Evolutionary conservation across 2,888 invertebrate genomes (phyloP), one percentile per base, ranked within the genome.

Genomic region (Cheilosia pagana): DNA sequence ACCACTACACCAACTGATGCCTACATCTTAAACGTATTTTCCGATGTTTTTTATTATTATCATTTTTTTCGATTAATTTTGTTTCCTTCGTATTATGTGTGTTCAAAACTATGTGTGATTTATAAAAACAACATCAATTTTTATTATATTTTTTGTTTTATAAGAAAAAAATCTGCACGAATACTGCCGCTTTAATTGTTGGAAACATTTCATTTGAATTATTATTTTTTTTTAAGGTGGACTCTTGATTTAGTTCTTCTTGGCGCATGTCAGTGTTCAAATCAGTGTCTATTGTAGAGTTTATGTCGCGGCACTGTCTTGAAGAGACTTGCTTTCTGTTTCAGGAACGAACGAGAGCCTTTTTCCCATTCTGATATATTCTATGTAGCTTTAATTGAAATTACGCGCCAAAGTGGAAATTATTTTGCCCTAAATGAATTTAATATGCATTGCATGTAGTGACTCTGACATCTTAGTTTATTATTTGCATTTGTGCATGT

Each of bases 1-100:
- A 88, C 88, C 87, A 88, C 88, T 87, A 88, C 88, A 87, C 86
- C 87, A 87, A 87, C 87, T 88, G 87, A 88, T 87, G 81, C 87
- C 87, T 85, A 85, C 85, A 85, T 85, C 85, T 85, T 53, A 85
- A 81, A 79, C 87, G 74, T 78, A 65, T 78, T 81, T 81, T 83
- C 82, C 86, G 62, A 82, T 78, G 52, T 72, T 71, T 67, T 71
- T 48, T 62, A n/a, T 82, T 67, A 39, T 67, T 12, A 35, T 12
- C 1, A 10, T 3, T 35, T 10, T 3, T 35, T 12, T 52, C 75
- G 59, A 55, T 19, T 76, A 62, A 55, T 31, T 52, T 59, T n/a
- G 12, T 12, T 19, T 21, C 39, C 21, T 35, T 59, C 50, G n/a
- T 65, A 45, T 50, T 75, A 43, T 79, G 57, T 85, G 81, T 81